Evolutionary conservation across 2,113 vertebrate genomes (phyloP).

Genomic region (Fregetta grallaria): DNA sequence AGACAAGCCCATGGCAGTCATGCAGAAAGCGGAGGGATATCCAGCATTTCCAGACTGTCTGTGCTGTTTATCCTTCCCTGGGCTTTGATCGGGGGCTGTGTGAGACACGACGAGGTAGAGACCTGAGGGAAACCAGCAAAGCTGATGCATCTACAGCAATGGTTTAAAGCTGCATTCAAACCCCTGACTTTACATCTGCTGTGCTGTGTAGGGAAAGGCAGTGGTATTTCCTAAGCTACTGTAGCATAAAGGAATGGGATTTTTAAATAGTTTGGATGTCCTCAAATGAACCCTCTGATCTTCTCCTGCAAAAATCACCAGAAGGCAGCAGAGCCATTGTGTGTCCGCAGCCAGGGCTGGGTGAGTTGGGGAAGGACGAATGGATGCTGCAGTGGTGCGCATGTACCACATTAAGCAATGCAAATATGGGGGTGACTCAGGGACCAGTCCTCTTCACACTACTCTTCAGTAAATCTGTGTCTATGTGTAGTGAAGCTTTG

Average conservation of each 20-base stretch:
- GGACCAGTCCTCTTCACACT: not conserved
- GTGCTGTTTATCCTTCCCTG: not conserved
- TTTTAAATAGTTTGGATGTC: not conserved
- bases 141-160: not conserved
- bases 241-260: not conserved
- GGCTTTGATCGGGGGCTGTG: not conserved
- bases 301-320: not conserved
- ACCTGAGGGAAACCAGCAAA: not conserved
- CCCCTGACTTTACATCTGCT: not conserved
- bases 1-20: not conserved
- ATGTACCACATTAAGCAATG: not conserved
- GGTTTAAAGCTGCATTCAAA: not conserved
- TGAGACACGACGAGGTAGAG: not conserved
- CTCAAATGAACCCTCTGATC: not conserved
- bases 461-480: not conserved
- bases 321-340: not conserved
- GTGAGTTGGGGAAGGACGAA: fast-evolving
- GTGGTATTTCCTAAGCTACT: not conserved
- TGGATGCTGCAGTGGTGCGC: not conserved
- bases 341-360: not conserved
- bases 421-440: not conserved
- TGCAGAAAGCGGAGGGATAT: constrained; percentile 6
- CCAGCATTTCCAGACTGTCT: not conserved
- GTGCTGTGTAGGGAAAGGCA: not conserved
- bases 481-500: not conserved